phyloP scores from a whole-genome alignment of 1,140 invertebrate species.

The Plectus sambesii region DNA sequence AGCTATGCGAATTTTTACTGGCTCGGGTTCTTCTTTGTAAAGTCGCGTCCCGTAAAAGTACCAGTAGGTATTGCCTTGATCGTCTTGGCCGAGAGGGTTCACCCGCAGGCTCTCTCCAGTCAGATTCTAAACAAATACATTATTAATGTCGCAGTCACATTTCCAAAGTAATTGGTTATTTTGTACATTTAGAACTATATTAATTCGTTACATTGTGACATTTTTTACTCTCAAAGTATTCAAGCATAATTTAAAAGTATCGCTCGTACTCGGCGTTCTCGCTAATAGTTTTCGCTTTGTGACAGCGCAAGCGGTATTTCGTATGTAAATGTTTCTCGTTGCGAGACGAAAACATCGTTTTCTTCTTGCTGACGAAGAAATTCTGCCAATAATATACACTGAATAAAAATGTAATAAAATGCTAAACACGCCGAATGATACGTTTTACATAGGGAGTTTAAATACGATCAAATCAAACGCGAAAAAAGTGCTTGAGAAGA shows the following conservation, averaged over 20 bases:
- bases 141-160: neutral
- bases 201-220: neutral
- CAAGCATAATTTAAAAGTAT: neutral
- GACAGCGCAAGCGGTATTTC: too few relatives aligned
- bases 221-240: too few relatives aligned
- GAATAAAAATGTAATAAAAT: neutral
- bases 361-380: too few relatives aligned
- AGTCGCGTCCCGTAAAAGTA: constrained; percentile 82
- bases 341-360: too few relatives aligned
- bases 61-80: constrained; percentile 82
- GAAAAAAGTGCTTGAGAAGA: too few relatives aligned
- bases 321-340: too few relatives aligned
- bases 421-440: neutral
- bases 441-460: too few relatives aligned
- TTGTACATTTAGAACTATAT: neutral
- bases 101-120: constrained; percentile 82
- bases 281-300: too few relatives aligned
- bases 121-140: constrained; percentile 57
- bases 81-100: constrained; percentile 77
- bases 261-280: too few relatives aligned
- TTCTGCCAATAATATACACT: neutral
- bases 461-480: too few relatives aligned
- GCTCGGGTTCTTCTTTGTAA: constrained; percentile 61
- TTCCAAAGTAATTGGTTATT: neutral
- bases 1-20: constrained; percentile 16